phyloP scores from a whole-genome alignment of 2,797 vertebrate genomes.

The Myripristis jacobus region DNA sequence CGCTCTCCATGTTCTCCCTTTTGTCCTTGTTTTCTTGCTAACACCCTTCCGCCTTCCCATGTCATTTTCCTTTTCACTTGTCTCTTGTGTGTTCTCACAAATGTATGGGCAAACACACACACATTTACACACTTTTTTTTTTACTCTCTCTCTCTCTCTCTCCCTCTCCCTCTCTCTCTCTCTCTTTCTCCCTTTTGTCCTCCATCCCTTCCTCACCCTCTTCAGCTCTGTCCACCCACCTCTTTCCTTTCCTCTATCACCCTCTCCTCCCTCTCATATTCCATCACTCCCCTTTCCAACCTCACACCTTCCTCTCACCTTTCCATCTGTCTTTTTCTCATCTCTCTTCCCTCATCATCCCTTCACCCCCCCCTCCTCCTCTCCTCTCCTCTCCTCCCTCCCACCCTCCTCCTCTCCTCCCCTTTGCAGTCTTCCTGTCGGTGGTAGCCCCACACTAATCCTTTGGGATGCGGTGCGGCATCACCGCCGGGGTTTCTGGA shows the following conservation, averaged over 20 bases:
- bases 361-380: slow-evolving; percentile 26
- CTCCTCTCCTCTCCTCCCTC: background rate
- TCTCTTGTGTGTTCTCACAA: slow-evolving; percentile 44
- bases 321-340: slow-evolving; percentile 21
- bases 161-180: background rate
- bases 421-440: slow-evolving; percentile 17
- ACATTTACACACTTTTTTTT: slow-evolving; percentile 23
- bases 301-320: slow-evolving; percentile 13
- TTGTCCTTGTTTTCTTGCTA: slow-evolving; percentile 45
- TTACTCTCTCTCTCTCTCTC: slow-evolving; percentile 14
- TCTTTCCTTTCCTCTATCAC: no score
- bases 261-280: background rate
- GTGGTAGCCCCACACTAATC: slow-evolving; percentile 67
- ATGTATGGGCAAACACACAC: slow-evolving; percentile 7
- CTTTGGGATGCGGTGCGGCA: slow-evolving; percentile 68
- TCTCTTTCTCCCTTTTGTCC: no score
- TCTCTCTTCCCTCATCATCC: background rate
- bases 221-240: background rate
- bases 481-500: slow-evolving; percentile 70
- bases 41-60: slow-evolving; percentile 42
- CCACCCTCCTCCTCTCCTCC: background rate
- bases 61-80: slow-evolving; percentile 50
- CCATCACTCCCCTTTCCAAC: background rate
- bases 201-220: background rate
- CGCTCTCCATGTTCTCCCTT: slow-evolving; percentile 23